phyloP scores from a whole-genome alignment of 2,888 invertebrate genomes.

The Euclidia mi region DNA sequence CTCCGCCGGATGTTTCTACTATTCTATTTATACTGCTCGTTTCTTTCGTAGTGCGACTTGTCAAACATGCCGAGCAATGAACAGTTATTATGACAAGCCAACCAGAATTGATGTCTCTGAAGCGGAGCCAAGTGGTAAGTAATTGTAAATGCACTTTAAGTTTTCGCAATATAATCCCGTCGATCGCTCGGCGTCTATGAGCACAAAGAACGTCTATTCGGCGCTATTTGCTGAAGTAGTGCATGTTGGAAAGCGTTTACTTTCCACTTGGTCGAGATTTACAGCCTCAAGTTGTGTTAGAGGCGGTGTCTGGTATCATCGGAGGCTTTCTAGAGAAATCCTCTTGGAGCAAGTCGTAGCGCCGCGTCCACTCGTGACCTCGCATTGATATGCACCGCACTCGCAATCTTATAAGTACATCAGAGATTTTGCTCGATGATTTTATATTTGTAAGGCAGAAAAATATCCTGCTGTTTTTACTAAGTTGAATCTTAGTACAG shows the following conservation, averaged over 20 bases:
- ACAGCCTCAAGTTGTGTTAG: slow-evolving; percentile 66
- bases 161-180: not conserved
- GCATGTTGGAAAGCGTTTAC: slow-evolving; percentile 72
- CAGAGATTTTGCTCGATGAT: too few relatives aligned
- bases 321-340: slow-evolving; percentile 78
- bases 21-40: slow-evolving; percentile 57
- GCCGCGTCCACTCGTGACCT: slow-evolving; percentile 42
- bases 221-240: slow-evolving; percentile 55
- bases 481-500: too few relatives aligned
- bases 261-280: slow-evolving; percentile 75
- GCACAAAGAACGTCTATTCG: slow-evolving; percentile 30
- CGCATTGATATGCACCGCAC: slow-evolving; percentile 10
- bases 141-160: too few relatives aligned
- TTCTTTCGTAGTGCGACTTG: slow-evolving; percentile 49
- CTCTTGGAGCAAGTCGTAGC: slow-evolving; percentile 44
- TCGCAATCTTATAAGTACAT: too few relatives aligned
- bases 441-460: too few relatives aligned
- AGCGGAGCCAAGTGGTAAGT: slow-evolving; percentile 3
- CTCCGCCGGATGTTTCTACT: slow-evolving; percentile 78
- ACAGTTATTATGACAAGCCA: slow-evolving; percentile 39
- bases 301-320: slow-evolving; percentile 72
- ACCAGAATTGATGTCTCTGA: slow-evolving; percentile 23
- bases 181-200: slow-evolving; percentile 13
- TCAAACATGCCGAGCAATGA: slow-evolving; percentile 40
- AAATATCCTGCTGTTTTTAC: too few relatives aligned